Percentiles rank a stretch among this genome's conserved stretches.
These are phyloP conservation scores for Diabrotica virgifera DNA, from an alignment of 1,140 invertebrate species.

Conservation along the genomic window DNA sequence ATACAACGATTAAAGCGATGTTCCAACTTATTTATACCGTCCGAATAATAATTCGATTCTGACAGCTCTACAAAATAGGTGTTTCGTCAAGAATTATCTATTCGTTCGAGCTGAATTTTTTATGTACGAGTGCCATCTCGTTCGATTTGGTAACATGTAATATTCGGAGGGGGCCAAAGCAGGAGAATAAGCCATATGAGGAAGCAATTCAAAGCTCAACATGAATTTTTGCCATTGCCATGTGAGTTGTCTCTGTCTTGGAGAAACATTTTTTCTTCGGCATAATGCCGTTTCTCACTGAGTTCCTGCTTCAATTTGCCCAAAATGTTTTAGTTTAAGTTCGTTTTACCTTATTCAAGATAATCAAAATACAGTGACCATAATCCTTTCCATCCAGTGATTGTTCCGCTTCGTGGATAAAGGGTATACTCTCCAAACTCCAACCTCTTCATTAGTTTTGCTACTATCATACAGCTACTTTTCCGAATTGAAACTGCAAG, in stretches of 20 bases:
- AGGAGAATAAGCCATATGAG: neutral
- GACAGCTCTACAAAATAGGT: too few species aligned
- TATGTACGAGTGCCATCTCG: neutral
- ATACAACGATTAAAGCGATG: too few species aligned
- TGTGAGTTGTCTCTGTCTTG: too few species aligned
- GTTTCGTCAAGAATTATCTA: too few species aligned
- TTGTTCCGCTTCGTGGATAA: too few species aligned
- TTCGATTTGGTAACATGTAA: neutral
- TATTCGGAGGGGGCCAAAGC: neutral
- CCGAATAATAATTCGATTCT: too few species aligned
- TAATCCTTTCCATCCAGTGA: neutral
- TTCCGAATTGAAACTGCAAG: too few species aligned
- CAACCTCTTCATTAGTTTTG: too few species aligned
- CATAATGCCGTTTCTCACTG: neutral
- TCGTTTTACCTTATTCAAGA: neutral
- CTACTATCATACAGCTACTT: too few species aligned
- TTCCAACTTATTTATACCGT: too few species aligned
- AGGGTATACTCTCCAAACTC: too few species aligned
- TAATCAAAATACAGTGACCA: neutral
- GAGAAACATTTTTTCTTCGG: neutral
- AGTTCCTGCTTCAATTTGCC: neutral
- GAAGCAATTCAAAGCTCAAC: neutral
- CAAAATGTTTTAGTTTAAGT: neutral
- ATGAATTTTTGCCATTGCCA: neutral
- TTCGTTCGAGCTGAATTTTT: neutral